These are phyloP conservation scores for Geodia barretti DNA, from an alignment of 37 sponge, comb jelly and placozoan genomes.

Conservation along the genomic window DNA sequence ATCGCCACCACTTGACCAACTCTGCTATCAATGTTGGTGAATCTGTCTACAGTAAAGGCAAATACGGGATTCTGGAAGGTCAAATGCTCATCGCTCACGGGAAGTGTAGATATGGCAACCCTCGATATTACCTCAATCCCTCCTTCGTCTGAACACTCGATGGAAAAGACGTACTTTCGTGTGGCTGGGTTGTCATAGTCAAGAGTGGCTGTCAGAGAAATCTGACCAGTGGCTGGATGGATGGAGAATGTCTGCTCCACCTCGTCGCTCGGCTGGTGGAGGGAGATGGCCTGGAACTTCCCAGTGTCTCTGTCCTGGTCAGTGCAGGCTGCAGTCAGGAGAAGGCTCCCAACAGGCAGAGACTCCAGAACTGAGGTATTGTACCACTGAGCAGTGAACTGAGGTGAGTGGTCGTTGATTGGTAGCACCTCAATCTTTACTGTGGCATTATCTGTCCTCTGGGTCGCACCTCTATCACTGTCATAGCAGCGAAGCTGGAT, in stretches of 20 bases:
- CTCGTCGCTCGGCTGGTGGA: background rate
- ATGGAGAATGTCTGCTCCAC: background rate
- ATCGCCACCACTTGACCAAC: conserved; percentile 22
- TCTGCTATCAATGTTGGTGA: background rate
- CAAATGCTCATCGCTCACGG: background rate
- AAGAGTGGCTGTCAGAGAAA: background rate
- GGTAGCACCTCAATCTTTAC: background rate
- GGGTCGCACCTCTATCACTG: background rate
- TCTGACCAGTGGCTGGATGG: background rate
- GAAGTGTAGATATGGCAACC: background rate
- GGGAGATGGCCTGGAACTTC: background rate
- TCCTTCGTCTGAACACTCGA: background rate
- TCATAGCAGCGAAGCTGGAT: background rate
- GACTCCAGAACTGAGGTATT: background rate
- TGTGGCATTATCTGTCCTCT: background rate
- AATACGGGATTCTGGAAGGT: background rate
- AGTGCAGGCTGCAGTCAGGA: background rate
- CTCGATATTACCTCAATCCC: background rate
- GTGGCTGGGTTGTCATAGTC: background rate
- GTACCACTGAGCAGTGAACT: background rate
- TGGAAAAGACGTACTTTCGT: background rate
- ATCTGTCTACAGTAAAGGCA: background rate
- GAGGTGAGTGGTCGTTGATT: background rate
- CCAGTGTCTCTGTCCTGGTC: background rate
- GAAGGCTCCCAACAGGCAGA: background rate